These are phyloP conservation scores for Metopia argyrocephala DNA, from an alignment of 2,888 invertebrate species.

Conservation along the genomic window DNA sequence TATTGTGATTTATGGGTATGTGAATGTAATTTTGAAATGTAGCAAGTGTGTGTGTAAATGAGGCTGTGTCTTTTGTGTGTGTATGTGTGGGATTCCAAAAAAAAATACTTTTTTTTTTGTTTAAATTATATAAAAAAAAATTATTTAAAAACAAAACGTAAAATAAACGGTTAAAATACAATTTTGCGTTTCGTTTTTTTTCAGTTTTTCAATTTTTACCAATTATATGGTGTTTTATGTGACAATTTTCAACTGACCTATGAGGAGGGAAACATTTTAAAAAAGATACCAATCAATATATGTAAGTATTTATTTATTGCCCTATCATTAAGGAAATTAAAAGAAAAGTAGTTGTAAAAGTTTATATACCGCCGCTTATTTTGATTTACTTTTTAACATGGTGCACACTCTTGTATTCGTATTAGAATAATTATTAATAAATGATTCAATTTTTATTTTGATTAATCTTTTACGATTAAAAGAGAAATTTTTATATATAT, in stretches of 20 bases:
- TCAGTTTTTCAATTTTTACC: background rate
- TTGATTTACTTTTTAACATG: constrained; percentile 41
- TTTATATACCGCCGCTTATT: constrained; percentile 32
- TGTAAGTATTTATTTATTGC: background rate
- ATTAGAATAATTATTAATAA: constrained; percentile 1
- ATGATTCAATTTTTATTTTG: background rate
- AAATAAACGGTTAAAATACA: constrained; percentile 51
- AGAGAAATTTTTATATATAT: background rate
- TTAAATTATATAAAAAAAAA: background rate
- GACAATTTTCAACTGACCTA: constrained; percentile 17
- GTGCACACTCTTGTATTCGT: constrained; percentile 77
- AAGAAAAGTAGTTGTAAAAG: constrained; percentile 61
- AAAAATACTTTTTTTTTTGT: background rate
- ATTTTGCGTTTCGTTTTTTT: background rate
- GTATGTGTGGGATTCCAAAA: constrained; percentile 11
- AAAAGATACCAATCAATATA: background rate
- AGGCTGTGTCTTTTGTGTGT: constrained; percentile 45
- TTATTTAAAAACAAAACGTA: background rate
- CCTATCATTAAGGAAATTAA: background rate
- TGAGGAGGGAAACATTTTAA: background rate
- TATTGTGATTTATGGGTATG: background rate
- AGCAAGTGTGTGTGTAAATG: constrained; percentile 40
- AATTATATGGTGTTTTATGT: background rate
- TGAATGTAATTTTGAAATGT: too few relatives aligned
- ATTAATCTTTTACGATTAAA: background rate